Conservation (phyloP, 2,888 invertebrate species). For the Bellardia pandia region DNA sequence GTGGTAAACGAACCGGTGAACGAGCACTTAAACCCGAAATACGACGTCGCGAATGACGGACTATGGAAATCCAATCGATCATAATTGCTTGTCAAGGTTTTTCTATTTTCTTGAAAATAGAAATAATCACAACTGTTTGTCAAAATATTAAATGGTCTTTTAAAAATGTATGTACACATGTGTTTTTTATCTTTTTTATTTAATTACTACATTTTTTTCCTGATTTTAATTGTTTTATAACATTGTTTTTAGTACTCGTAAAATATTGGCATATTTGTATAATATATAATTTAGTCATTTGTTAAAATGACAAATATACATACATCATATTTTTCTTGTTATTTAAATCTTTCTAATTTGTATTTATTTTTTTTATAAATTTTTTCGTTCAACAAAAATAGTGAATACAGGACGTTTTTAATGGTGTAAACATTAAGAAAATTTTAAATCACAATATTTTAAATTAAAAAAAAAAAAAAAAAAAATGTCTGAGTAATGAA, state of each 20-base stretch:
- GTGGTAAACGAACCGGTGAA: conserved; percentile 87
- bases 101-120: neutral
- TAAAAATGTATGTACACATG: neutral
- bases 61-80: conserved; percentile 92
- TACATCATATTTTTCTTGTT: conserved; percentile 31
- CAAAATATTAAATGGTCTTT: neutral
- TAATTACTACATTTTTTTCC: neutral
- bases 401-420: conserved; percentile 20
- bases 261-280: conserved; percentile 24
- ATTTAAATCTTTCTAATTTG: conserved; percentile 32
- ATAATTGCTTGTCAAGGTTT: conserved; percentile 81
- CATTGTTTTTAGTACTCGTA: conserved; percentile 9
- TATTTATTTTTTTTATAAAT: neutral
- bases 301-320: conserved; percentile 33
- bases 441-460: conserved; percentile 18
- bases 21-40: conserved; percentile 90
- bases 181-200: neutral
- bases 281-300: conserved; percentile 36
- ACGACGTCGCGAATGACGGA: conserved; percentile 88
- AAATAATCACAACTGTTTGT: neutral
- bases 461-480: neutral
- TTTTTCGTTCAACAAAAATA: conserved; percentile 30
- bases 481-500: conserved; percentile 13
- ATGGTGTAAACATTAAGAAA: conserved; percentile 22
- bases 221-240: conserved; percentile 17